These are phyloP conservation scores for Peromyscus californicus DNA, from an alignment of 2,113 vertebrate genomes.

Conservation along the genomic window DNA sequence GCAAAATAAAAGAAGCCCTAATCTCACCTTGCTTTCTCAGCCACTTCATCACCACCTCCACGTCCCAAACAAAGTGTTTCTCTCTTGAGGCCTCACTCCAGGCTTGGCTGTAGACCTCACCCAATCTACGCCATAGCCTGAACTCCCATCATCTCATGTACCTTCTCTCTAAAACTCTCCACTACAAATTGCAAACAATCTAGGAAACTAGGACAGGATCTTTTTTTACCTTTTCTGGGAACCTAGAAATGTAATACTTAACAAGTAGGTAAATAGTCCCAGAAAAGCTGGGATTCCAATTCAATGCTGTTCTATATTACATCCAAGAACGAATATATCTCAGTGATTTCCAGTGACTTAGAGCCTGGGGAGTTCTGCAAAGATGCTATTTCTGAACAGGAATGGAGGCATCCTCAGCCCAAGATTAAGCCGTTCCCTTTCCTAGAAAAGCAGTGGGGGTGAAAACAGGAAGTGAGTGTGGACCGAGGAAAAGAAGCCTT, in stretches of 20 bases:
- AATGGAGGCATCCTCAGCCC: background rate
- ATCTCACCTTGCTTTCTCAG: background rate
- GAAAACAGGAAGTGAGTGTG: background rate
- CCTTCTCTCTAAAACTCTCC: background rate
- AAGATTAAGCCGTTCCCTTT: conserved; percentile 14
- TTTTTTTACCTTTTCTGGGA: background rate
- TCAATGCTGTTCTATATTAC: background rate
- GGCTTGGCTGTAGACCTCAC: background rate
- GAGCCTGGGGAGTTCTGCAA: background rate
- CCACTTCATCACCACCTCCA: background rate
- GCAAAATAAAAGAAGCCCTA: background rate
- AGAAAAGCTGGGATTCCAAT: background rate
- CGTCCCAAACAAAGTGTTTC: background rate
- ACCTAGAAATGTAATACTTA: background rate
- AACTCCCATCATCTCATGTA: background rate
- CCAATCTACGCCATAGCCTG: background rate
- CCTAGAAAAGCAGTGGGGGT: conserved; percentile 20
- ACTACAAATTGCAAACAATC: background rate
- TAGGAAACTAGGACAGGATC: background rate
- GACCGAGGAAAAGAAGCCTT: background rate
- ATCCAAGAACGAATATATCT: background rate
- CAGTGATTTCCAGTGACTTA: conserved; percentile 25
- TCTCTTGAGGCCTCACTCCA: background rate
- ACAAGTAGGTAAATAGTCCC: background rate
- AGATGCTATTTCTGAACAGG: background rate